phyloP scores from a whole-genome alignment of 2,797 vertebrate species.

The Propithecus deckenii region DNA sequence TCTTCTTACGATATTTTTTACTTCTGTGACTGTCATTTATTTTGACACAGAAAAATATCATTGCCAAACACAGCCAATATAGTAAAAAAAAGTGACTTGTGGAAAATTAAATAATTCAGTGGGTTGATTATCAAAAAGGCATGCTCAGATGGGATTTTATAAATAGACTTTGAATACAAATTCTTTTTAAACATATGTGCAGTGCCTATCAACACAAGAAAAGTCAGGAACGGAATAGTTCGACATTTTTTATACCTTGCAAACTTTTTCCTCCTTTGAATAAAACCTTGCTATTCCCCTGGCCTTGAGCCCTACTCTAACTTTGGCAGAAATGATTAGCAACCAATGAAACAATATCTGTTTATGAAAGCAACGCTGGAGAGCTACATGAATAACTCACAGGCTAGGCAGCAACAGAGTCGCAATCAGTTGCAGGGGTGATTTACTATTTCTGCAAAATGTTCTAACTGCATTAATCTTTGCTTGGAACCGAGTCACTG shows the following conservation, averaged over 20 bases:
- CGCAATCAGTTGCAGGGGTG: slow-evolving; percentile 43
- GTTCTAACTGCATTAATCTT: slow-evolving; percentile 67
- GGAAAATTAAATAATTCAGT: not conserved
- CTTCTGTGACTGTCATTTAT: slow-evolving; percentile 56
- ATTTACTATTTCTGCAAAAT: slow-evolving; percentile 72
- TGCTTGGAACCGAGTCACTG: slow-evolving; percentile 50
- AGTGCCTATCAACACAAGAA: not conserved
- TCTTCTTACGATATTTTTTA: not conserved
- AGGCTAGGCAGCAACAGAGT: not conserved
- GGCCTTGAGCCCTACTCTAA: not conserved
- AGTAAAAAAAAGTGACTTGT: not conserved
- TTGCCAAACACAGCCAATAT: not conserved
- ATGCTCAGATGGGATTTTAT: not conserved
- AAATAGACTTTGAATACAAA: not conserved
- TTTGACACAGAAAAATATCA: slow-evolving; percentile 59
- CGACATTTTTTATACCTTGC: not conserved
- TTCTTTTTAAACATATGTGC: not conserved
- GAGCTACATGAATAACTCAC: slow-evolving; percentile 37
- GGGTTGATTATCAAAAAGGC: not conserved
- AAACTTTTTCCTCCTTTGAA: slow-evolving; percentile 6
- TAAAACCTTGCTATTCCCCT: not conserved
- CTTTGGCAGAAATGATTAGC: slow-evolving; percentile 42
- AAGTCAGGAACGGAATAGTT: not conserved
- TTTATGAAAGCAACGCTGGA: not conserved
- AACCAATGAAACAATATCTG: slow-evolving; percentile 50